These are phyloP conservation scores for Polyploca ridens DNA, from an alignment of 2,888 invertebrate species.

Conservation along the genomic window DNA sequence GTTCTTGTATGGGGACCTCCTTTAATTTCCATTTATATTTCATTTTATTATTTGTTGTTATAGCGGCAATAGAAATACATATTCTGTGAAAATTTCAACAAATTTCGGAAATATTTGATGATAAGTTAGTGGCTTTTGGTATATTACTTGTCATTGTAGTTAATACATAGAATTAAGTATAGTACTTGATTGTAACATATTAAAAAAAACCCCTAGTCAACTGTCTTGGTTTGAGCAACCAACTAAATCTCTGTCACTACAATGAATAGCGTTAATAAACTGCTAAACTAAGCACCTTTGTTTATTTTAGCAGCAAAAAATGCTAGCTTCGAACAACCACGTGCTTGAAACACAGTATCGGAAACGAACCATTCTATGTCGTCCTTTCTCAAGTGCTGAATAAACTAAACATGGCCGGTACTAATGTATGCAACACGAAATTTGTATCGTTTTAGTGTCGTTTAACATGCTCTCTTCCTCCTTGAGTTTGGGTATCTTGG, in stretches of 20 bases:
- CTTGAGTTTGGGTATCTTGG: too few relatives aligned
- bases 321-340: slow-evolving; percentile 2
- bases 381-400: slow-evolving; percentile 26
- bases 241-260: neutral
- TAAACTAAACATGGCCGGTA: slow-evolving; percentile 40
- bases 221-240: neutral
- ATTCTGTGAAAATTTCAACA: too few relatives aligned
- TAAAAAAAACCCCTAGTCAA: neutral
- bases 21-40: too few relatives aligned
- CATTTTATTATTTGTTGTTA: too few relatives aligned
- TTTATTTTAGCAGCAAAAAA: neutral
- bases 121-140: too few relatives aligned
- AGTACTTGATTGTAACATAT: too few relatives aligned
- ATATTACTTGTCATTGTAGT: too few relatives aligned
- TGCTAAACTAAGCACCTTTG: neutral
- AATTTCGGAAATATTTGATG: too few relatives aligned
- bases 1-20: too few relatives aligned
- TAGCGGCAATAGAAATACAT: too few relatives aligned
- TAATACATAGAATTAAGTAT: too few relatives aligned
- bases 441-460: neutral
- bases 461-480: too few relatives aligned
- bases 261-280: neutral
- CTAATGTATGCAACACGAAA: slow-evolving; percentile 21
- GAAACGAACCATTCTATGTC: neutral
- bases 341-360: neutral